Conservation (phyloP, 2,888 invertebrate species). For the Merodon equestris region DNA sequence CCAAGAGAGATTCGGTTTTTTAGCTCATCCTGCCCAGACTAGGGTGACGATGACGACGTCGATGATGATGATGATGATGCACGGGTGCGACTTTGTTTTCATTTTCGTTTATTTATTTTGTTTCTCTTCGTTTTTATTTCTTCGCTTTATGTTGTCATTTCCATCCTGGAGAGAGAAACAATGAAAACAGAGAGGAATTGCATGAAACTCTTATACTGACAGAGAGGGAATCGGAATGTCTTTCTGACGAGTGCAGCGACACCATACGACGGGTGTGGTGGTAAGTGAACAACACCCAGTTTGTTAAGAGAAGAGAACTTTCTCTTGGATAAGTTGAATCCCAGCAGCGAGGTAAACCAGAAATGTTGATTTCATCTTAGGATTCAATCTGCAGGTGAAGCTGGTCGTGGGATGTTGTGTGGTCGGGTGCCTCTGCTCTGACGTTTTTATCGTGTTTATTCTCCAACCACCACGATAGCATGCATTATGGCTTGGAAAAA, state of each 20-base stretch:
- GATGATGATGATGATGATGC: too few species aligned
- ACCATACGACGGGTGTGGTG: slow-evolving; percentile 8
- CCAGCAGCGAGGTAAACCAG: too few species aligned
- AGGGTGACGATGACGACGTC: too few species aligned
- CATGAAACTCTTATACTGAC: slow-evolving; percentile 49
- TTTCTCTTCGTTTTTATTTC: neutral
- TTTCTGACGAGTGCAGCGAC: slow-evolving; percentile 21
- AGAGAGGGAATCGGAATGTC: slow-evolving; percentile 14
- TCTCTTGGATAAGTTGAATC: neutral
- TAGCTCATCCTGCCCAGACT: neutral
- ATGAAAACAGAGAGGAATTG: slow-evolving; percentile 46
- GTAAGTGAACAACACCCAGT: slow-evolving; percentile 55
- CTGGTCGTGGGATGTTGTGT: too few species aligned
- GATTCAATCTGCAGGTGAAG: too few species aligned
- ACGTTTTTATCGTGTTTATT: too few species aligned
- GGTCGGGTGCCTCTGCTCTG: too few species aligned
- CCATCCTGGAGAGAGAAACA: neutral
- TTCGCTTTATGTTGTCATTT: slow-evolving; percentile 13
- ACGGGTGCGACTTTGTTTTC: slow-evolving; percentile 33
- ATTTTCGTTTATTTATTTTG: slow-evolving; percentile 41
- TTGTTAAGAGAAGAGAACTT: slow-evolving; percentile 34
- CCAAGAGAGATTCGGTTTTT: slow-evolving; percentile 20
- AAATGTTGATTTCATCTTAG: too few species aligned
- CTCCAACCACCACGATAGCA: too few species aligned
- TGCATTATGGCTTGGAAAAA: too few species aligned